Evolutionary conservation across 1,140 invertebrate species (phyloP), one percentile per base, ranked within the genome.

Genomic region (Orussus abietinus): DNA sequence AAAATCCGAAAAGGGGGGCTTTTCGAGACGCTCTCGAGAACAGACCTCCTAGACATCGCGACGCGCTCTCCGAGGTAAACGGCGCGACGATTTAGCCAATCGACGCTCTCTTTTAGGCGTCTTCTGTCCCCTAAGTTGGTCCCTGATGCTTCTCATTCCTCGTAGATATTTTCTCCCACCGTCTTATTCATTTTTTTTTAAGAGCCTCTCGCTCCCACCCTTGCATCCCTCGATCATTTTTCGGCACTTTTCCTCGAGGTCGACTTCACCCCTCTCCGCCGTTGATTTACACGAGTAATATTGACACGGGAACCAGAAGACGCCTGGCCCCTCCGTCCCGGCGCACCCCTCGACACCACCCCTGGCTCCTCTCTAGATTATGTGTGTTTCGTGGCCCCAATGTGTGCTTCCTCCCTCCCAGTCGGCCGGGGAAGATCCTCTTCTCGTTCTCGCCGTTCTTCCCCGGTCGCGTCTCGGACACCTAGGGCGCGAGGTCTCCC

Each of bases 361-460:
- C 42, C 32, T 47, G 45, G 50, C 26, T 47, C 40, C 18, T 51
- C 19, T 40, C 10, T 61, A 65, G 64, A 68, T 66, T 68, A 66
- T 66, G n/a, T n/a, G n/a, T n/a, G 60, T 68, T 64, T 64, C 49
- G 44, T 68, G 65, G 65, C 65, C 65, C 61, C 64, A 62, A 64
- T 65, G 65, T 59, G n/a, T n/a, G n/a, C n/a, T n/a, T n/a, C n/a
- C n/a, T n/a, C n/a, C n/a, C n/a, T n/a, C n/a, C n/a, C n/a, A n/a
- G n/a, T n/a, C n/a, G n/a, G n/a, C n/a, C n/a, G n/a, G n/a, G n/a
- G n/a, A n/a, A n/a, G n/a, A n/a, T n/a, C n/a, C n/a, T n/a, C n/a
- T n/a, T n/a, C n/a, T n/a, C n/a, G n/a, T n/a, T n/a, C n/a, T n/a
- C n/a, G n/a, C n/a, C n/a, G n/a, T n/a, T n/a, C n/a, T n/a, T n/a